Base-by-base conservation (phyloP, 92 coral and sea anemone species). In the Porites cylindrica region DNA sequence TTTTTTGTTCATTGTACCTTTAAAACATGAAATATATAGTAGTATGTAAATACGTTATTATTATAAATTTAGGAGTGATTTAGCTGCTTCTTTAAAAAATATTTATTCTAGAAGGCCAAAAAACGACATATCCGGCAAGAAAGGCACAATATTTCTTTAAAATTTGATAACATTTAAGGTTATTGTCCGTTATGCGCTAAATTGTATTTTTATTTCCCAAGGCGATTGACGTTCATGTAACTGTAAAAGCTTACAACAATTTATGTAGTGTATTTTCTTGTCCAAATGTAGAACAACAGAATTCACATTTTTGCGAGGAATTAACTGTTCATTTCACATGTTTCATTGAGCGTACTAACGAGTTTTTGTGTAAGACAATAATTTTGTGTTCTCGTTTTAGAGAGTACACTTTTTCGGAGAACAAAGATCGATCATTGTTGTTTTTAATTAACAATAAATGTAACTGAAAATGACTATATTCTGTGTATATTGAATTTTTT, bases 371-470 rank as follows among this genome's bases (percentile, higher is more conserved):
- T 38, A 38, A 38, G 6, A 38, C 6, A 38, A 56, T 56, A 56
- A 14, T 56, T 56, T 56, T 56, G 16, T 56, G 12, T 56, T 56
- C 11, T 56, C 61, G 12, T 14, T 56, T 54, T 10, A 14, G 61
- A 56, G 16, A 56, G 61, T 56, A 38, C 16, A 2, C 13, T 56
- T 56, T 23, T 7, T 9, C 10, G 50, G n/a, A 8, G 59, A 72
- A 17, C 29, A n/a, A 53, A 50, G 8, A n/a, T 10, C 12, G 77
- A 72, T 11, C 23, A 18, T 72, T 69, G 51, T 69, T 69, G 77
- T 47, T 72, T 50, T 43, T 5, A 72, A 72, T 20, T 26, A n/a
- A 72, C 21, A 72, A 72, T 72, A 72, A 72, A 72, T 23, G 43
- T 17, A 16, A 21, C 43, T 26, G 20, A 47, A 32, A 19, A 50